Percentiles rank a stretch among this genome's conserved stretches.
These are phyloP conservation scores for Vidua macroura DNA, from an alignment of 2,113 vertebrate genomes.

Conservation along the genomic window DNA sequence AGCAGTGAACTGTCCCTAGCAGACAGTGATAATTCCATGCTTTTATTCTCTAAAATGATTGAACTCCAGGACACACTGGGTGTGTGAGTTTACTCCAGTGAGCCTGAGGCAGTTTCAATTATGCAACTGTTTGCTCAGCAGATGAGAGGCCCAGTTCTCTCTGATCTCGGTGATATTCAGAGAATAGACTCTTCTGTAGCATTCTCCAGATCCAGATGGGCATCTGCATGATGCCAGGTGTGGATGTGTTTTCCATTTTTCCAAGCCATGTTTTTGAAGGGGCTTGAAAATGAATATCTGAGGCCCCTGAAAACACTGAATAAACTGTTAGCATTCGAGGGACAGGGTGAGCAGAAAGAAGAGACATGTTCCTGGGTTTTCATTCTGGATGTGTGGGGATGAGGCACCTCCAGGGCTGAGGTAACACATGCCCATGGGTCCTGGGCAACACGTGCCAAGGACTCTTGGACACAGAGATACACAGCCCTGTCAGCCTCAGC, in stretches of 20 bases:
- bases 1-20: background rate
- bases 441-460: background rate
- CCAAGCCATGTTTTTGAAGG: background rate
- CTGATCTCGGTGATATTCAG: background rate
- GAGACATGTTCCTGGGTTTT: background rate
- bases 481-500: background rate
- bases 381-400: background rate
- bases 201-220: background rate
- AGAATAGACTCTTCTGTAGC: background rate
- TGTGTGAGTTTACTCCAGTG: background rate
- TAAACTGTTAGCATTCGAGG: background rate
- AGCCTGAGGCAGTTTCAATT: conserved; percentile 46
- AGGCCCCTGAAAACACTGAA: background rate
- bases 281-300: background rate
- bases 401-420: background rate
- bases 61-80: conserved; percentile 29
- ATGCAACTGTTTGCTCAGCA: conserved; percentile 64
- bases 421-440: too few species aligned
- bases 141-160: conserved; percentile 26
- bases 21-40: background rate
- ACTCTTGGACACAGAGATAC: background rate
- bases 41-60: background rate
- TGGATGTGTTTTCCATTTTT: background rate
- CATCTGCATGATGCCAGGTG: background rate
- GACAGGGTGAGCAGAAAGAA: background rate